phyloP scores from a whole-genome alignment of 92 coral and sea anemone genomes.

The Galaxea fascicularis region DNA sequence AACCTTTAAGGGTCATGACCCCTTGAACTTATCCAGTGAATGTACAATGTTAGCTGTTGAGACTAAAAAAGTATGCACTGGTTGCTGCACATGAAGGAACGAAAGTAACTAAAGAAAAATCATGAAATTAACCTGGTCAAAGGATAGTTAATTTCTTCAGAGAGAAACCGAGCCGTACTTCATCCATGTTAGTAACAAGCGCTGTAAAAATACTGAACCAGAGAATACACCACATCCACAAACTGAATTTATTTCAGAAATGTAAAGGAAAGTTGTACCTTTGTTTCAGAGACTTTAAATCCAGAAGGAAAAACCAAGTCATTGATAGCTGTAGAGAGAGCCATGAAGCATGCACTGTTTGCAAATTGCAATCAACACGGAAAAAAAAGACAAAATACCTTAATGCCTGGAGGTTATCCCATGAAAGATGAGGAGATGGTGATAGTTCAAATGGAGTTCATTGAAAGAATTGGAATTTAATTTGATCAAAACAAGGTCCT shows the following conservation, averaged over 20 bases:
- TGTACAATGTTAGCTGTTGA: background rate
- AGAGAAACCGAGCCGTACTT: background rate
- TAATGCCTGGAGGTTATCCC: background rate
- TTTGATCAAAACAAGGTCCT: too few relatives aligned
- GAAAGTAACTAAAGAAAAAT: background rate
- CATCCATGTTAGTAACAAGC: background rate
- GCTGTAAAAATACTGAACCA: background rate
- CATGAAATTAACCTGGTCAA: background rate
- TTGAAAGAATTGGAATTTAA: too few relatives aligned
- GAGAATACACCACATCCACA: background rate
- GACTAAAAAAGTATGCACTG: slow-evolving; percentile 1
- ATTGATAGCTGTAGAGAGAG: background rate
- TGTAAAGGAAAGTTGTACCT: background rate
- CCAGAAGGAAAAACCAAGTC: background rate
- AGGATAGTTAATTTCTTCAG: background rate
- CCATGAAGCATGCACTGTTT: background rate
- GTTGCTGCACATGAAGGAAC: background rate
- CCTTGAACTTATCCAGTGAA: background rate
- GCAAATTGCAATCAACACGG: background rate
- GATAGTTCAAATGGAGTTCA: too few relatives aligned
- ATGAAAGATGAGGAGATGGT: too few relatives aligned
- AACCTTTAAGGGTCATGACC: background rate
- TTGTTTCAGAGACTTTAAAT: background rate
- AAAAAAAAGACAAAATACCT: too few relatives aligned
- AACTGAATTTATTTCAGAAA: too few relatives aligned